phyloP scores from a whole-genome alignment of 2,113 vertebrate genomes.

The Prinia subflava region DNA sequence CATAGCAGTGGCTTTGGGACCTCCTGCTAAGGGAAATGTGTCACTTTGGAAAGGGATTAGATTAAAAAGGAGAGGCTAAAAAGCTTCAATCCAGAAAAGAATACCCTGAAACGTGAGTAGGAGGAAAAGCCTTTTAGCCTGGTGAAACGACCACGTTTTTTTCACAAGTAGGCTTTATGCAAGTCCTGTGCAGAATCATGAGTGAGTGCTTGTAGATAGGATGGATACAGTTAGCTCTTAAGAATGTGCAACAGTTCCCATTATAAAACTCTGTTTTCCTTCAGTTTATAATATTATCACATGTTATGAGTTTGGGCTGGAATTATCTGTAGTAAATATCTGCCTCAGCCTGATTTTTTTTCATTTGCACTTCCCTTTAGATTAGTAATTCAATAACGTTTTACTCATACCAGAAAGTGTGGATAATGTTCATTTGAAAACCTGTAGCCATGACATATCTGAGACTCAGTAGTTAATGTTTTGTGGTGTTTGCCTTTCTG shows the following conservation, averaged over 20 bases:
- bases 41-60: not conserved
- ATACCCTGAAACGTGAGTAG: not conserved
- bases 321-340: not conserved
- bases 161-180: not conserved
- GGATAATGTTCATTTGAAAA: not conserved
- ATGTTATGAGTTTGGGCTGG: not conserved
- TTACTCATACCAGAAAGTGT: not conserved
- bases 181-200: not conserved
- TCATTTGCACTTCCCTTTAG: not conserved
- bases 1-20: not conserved
- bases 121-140: not conserved
- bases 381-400: not conserved
- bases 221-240: not conserved
- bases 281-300: not conserved
- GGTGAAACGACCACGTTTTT: not conserved
- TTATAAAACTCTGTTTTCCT: not conserved
- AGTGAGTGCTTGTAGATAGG: not conserved
- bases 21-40: not conserved
- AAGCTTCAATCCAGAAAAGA: not conserved
- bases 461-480: not conserved
- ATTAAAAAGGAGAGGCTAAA: not conserved
- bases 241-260: not conserved
- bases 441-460: not conserved
- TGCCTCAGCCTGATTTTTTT: not conserved
- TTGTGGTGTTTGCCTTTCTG: not conserved